Evolutionary conservation across 1,140 invertebrate genomes (phyloP).

Genomic region (Venturia canescens): DNA sequence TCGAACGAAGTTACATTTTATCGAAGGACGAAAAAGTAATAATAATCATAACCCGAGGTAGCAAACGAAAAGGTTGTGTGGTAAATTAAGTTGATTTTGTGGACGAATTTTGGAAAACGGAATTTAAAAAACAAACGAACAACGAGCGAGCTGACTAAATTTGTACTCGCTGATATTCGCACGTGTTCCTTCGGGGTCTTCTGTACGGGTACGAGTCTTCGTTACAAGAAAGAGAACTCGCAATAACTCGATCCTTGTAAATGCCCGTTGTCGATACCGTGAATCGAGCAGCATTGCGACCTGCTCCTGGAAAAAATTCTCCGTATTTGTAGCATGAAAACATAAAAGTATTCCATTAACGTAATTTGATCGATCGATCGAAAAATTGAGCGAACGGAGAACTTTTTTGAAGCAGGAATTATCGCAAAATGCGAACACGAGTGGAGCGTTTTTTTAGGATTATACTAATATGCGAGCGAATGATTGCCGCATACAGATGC

Average conservation of each 20-base stretch:
- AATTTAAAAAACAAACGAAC: too few relatives aligned
- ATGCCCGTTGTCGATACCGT: too few relatives aligned
- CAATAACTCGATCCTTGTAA: too few relatives aligned
- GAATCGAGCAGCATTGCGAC: too few relatives aligned
- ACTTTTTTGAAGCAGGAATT: conserved; percentile 34
- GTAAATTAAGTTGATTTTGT: conserved; percentile 38
- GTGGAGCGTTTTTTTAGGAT: conserved; percentile 5
- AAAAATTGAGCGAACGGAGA: neutral
- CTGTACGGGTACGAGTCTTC: too few relatives aligned
- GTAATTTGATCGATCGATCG: neutral
- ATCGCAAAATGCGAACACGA: neutral
- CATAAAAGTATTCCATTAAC: neutral
- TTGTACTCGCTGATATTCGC: neutral
- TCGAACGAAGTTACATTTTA: conserved; percentile 41
- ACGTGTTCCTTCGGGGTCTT: neutral
- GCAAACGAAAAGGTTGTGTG: conserved; percentile 47
- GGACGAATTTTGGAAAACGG: neutral
- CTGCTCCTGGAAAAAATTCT: too few relatives aligned
- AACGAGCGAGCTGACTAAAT: neutral
- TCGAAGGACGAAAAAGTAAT: conserved; percentile 35
- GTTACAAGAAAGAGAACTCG: too few relatives aligned
- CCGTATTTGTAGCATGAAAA: neutral
- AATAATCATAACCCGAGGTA: neutral
- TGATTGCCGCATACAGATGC: neutral
- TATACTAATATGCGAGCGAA: conserved; percentile 4